Percentiles rank a stretch among this genome's conserved stretches.
Evolutionary conservation across 2,888 invertebrate species (phyloP).

Genomic region (Cosmia pyralina): DNA sequence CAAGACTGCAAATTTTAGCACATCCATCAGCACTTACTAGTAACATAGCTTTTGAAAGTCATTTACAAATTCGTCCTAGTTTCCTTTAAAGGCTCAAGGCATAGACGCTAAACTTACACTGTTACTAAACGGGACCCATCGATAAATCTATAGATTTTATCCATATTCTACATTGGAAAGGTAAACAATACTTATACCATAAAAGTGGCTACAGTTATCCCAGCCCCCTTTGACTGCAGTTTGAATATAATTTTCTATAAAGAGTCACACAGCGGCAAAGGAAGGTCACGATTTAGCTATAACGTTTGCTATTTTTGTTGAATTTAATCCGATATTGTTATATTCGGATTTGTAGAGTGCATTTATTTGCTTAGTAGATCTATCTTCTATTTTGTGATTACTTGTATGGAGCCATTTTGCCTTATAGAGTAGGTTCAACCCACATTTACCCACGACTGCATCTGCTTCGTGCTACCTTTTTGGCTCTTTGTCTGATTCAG

Average conservation of each 20-base stretch:
- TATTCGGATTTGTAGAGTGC: constrained; percentile 51
- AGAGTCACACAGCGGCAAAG: constrained; percentile 44
- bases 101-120: constrained; percentile 51
- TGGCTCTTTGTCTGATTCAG: constrained; percentile 4
- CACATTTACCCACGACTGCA: constrained; percentile 44
- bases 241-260: constrained; percentile 69
- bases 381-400: constrained; percentile 34
- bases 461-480: constrained; percentile 43
- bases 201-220: constrained; percentile 78
- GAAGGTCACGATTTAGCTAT: constrained; percentile 65
- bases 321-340: constrained; percentile 45
- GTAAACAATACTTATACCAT: constrained; percentile 76
- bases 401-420: constrained; percentile 47
- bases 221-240: constrained; percentile 73
- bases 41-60: constrained; percentile 24
- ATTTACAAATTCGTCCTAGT: constrained; percentile 33
- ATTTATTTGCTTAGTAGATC: constrained; percentile 41
- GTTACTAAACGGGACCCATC: constrained; percentile 44
- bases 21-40: constrained; percentile 31
- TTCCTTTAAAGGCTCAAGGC: constrained; percentile 42
- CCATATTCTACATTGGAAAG: constrained; percentile 52
- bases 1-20: constrained; percentile 25
- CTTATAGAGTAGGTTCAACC: constrained; percentile 37
- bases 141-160: constrained; percentile 61
- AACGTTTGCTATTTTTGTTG: constrained; percentile 55